Percentiles rank a stretch among this genome's conserved stretches.
These are phyloP conservation scores for Centropristis striata DNA, from an alignment of 2,113 vertebrate genomes.

Conservation along the genomic window DNA sequence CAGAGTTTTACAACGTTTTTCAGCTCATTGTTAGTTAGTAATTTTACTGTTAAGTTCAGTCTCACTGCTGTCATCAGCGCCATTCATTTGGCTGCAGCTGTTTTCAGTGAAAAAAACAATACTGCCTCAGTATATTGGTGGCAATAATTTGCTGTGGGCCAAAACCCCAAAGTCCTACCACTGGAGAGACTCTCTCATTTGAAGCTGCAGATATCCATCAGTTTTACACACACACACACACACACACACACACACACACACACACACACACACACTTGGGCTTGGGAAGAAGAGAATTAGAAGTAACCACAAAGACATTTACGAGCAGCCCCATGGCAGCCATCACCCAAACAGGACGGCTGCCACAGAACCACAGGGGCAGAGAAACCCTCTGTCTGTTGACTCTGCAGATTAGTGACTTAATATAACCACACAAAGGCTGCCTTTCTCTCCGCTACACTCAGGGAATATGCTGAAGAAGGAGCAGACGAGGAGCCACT, in stretches of 20 bases:
- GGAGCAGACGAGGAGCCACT: conserved; percentile 31
- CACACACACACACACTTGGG: conserved; percentile 11
- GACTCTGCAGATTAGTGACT: conserved; percentile 75
- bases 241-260: conserved; percentile 23
- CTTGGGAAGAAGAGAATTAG: conserved; percentile 57
- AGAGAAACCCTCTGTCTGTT: conserved; percentile 64
- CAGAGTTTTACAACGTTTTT: not conserved
- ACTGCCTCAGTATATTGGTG: conserved; percentile 21
- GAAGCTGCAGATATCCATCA: conserved; percentile 48
- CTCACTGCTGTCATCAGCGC: not conserved
- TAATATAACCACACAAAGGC: conserved; percentile 72
- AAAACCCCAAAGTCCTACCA: conserved; percentile 24
- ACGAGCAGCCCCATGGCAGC: conserved; percentile 68
- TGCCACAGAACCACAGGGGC: conserved; percentile 64
- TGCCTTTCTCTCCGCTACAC: conserved; percentile 54
- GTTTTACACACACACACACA: conserved; percentile 26
- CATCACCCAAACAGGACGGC: conserved; percentile 53
- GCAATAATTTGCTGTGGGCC: conserved; percentile 47
- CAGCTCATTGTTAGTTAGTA: not conserved
- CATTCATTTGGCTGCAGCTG: conserved; percentile 1
- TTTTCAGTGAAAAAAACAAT: conserved; percentile 20
- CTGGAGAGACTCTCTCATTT: conserved; percentile 47
- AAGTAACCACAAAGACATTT: conserved; percentile 63
- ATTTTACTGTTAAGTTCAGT: not conserved
- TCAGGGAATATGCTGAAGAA: conserved; percentile 41